Evolutionary conservation across 2,797 vertebrate genomes (phyloP).

Genomic region (Bucorvus abyssinicus): DNA sequence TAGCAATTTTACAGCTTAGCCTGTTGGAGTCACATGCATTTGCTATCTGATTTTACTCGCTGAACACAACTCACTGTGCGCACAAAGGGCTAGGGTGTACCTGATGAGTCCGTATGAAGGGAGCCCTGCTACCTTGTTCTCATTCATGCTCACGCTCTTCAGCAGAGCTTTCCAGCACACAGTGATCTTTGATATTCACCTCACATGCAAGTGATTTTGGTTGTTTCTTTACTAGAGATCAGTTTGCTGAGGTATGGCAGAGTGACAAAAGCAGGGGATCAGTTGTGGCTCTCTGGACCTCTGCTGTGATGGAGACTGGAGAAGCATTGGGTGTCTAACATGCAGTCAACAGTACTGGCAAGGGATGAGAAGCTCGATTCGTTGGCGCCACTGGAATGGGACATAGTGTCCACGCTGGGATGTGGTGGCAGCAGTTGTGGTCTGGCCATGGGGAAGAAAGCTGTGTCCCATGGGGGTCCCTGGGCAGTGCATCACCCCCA

Average conservation of each 20-base stretch:
- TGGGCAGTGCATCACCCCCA: neutral
- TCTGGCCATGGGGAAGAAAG: neutral
- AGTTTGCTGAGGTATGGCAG: neutral
- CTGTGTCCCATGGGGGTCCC: accelerated
- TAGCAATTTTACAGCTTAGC: constrained; percentile 18
- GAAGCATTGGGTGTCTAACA: accelerated
- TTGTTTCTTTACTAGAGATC: neutral
- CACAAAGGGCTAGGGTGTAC: neutral
- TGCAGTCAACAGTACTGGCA: accelerated
- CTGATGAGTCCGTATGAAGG: neutral
- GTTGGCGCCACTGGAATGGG: neutral
- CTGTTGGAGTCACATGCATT: constrained; percentile 23
- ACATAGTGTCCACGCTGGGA: accelerated
- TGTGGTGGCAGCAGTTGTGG: neutral
- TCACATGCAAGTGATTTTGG: neutral
- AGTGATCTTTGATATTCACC: neutral
- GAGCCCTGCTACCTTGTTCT: neutral
- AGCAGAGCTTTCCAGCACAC: neutral
- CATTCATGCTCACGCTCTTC: neutral
- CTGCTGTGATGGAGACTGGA: neutral
- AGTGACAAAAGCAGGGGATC: neutral
- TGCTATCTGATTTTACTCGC: neutral
- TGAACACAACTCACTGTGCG: neutral
- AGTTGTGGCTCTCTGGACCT: neutral
- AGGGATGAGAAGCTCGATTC: neutral